A percentile compares a stretch with the other conserved stretches of the same genome.
Evolutionary conservation across 1,140 invertebrate genomes (phyloP).

Genomic region (Chironomus tepperi): DNA sequence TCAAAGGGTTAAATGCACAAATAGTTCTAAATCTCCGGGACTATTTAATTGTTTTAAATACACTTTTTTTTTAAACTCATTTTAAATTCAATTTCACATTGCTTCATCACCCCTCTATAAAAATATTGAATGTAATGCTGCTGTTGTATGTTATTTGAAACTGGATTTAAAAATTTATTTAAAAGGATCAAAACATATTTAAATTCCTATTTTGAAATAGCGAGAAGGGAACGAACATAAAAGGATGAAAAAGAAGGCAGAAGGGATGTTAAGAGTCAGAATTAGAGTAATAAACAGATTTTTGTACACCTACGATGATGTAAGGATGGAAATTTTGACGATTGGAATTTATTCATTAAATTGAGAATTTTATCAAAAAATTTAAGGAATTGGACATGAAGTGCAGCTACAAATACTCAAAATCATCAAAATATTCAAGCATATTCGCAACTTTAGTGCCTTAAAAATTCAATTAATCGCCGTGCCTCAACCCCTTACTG

Average conservation of each 20-base stretch:
- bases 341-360: background rate
- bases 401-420: no score
- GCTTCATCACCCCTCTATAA: slow-evolving; percentile 4
- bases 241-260: no score
- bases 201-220: background rate
- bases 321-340: background rate
- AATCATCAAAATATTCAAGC: no score
- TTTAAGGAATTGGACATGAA: no score
- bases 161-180: slow-evolving; percentile 22
- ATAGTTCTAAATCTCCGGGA: background rate
- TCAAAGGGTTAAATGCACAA: background rate
- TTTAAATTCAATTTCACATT: slow-evolving; percentile 8
- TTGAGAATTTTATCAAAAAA: background rate
- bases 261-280: slow-evolving; percentile 7
- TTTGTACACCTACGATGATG: background rate
- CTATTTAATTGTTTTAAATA: slow-evolving; percentile 23
- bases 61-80: background rate
- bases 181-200: slow-evolving; percentile 23
- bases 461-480: no score
- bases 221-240: no score
- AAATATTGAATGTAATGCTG: background rate
- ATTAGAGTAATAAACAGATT: background rate
- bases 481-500: no score
- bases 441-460: no score
- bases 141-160: background rate